These are phyloP conservation scores for Drosophila trichaetosa DNA, from an alignment of 2,888 invertebrate genomes.

Conservation along the genomic window DNA sequence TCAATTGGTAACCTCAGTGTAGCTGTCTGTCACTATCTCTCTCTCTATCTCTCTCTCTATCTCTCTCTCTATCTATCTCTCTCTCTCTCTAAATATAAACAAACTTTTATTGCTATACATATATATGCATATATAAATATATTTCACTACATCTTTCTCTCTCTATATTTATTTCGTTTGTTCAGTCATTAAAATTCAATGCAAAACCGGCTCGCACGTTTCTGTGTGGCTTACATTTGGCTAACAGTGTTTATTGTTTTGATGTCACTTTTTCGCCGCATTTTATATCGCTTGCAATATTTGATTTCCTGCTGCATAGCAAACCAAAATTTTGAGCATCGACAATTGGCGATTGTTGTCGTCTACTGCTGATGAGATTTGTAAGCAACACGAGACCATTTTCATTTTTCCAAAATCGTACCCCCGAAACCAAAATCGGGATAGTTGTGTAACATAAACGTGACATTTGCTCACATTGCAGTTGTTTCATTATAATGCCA, in stretches of 20 bases:
- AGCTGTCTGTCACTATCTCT: neutral
- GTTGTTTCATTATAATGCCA: constrained; percentile 31
- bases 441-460: constrained; percentile 59
- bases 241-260: constrained; percentile 50
- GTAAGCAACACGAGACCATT: constrained; percentile 37
- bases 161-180: neutral
- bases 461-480: constrained; percentile 65
- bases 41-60: neutral
- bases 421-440: constrained; percentile 19
- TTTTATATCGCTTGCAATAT: constrained; percentile 46
- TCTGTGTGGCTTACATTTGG: constrained; percentile 60
- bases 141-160: constrained; percentile 1
- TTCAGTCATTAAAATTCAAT: constrained; percentile 58
- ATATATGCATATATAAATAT: neutral
- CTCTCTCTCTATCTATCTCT: neutral
- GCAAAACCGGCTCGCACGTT: constrained; percentile 59
- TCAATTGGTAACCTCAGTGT: neutral
- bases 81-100: constrained; percentile 1
- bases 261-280: constrained; percentile 50
- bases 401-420: constrained; percentile 32
- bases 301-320: constrained; percentile 58
- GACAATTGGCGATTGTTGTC: constrained; percentile 38
- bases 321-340: constrained; percentile 40
- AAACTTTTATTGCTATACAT: neutral
- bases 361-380: constrained; percentile 39